These are phyloP conservation scores for Sisor rabdophorus DNA, from an alignment of 2,113 vertebrate species.

Conservation along the genomic window DNA sequence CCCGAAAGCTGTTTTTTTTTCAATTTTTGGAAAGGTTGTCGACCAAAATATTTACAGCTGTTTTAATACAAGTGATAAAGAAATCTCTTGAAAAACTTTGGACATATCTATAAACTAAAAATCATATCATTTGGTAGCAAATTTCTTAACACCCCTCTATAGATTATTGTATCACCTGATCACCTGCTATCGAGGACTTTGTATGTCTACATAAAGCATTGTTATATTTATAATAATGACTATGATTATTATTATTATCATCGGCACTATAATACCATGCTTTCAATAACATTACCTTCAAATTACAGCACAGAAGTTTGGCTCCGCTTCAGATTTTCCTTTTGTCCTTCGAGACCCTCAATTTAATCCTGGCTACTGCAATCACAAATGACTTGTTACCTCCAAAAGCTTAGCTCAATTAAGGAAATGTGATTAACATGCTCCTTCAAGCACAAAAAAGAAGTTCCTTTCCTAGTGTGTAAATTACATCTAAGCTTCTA, in stretches of 20 bases:
- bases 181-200: background rate
- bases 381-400: background rate
- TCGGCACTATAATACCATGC: background rate
- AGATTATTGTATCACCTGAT: background rate
- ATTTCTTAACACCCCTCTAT: background rate
- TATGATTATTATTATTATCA: background rate
- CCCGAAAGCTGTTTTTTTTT: background rate
- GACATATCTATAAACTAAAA: background rate
- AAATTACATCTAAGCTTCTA: background rate
- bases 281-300: conserved; percentile 3
- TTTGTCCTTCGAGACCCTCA: background rate
- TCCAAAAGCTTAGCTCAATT: conserved; percentile 26
- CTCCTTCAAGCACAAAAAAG: conserved; percentile 2
- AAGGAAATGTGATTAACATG: conserved; percentile 45
- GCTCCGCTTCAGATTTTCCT: background rate
- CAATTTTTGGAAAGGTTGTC: background rate
- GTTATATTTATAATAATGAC: background rate
- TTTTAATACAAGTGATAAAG: background rate
- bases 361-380: conserved; percentile 15
- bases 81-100: background rate
- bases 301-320: background rate
- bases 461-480: background rate
- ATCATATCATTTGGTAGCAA: background rate
- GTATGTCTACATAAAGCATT: background rate
- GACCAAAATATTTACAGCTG: background rate